Percentiles rank a stretch among this genome's conserved stretches.
Evolutionary conservation across 2,888 invertebrate genomes (phyloP).

Genomic region (Diarsia brunnea): DNA sequence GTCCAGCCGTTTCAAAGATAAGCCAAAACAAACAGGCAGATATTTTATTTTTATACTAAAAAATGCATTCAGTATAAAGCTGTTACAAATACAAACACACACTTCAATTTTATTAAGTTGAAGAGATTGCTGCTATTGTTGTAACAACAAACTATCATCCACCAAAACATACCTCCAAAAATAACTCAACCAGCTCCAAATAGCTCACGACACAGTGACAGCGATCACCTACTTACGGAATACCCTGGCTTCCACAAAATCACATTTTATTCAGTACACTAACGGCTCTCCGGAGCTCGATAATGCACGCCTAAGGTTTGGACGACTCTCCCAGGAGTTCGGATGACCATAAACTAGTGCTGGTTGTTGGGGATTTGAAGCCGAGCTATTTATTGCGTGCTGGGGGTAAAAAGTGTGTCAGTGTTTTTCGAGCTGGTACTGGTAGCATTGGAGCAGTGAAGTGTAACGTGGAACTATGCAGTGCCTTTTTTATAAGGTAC

Average conservation of each 20-base stretch:
- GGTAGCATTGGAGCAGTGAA: not conserved
- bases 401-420: constrained; percentile 52
- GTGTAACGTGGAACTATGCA: not conserved
- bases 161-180: not conserved
- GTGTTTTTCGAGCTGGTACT: constrained; percentile 14
- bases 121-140: not conserved
- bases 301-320: constrained; percentile 61
- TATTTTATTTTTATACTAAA: too few relatives aligned
- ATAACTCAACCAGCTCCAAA: not conserved
- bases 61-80: too few relatives aligned
- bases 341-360: constrained; percentile 63
- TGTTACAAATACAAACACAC: too few relatives aligned
- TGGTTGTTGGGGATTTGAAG: constrained; percentile 56
- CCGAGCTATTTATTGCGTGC: constrained; percentile 47
- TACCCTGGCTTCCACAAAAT: constrained; percentile 46
- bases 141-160: not conserved
- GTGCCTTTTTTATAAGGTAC: not conserved
- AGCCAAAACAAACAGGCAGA: too few relatives aligned
- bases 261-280: constrained; percentile 60
- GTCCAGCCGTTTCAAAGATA: too few relatives aligned
- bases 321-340: constrained; percentile 60
- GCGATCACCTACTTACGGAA: constrained; percentile 42
- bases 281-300: constrained; percentile 53
- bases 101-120: too few relatives aligned
- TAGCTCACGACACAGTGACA: constrained; percentile 35